These are phyloP conservation scores for Luidia sarsii DNA, from an alignment of 53 echinoderm and acorn worm species.

Conservation along the genomic window DNA sequence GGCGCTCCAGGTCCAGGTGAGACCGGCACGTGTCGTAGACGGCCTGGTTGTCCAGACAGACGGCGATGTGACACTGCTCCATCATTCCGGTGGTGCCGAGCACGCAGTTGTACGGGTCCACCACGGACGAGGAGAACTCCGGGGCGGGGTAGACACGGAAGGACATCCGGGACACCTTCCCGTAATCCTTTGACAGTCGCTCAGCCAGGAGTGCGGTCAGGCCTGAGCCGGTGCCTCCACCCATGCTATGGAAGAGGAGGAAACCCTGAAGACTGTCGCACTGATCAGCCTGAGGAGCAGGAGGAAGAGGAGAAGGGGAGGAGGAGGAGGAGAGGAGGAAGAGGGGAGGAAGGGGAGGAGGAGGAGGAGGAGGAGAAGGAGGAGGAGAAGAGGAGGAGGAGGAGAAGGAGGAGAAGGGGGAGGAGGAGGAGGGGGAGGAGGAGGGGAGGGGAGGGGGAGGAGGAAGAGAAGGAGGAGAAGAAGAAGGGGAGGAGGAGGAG, in stretches of 20 bases:
- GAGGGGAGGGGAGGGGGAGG: too few relatives aligned
- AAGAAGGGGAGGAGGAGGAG: too few relatives aligned
- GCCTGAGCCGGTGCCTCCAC: constrained; percentile 49
- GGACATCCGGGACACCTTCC: constrained; percentile 73
- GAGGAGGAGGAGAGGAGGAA: too few relatives aligned
- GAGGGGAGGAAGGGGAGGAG: too few relatives aligned
- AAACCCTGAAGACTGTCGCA: constrained; percentile 55
- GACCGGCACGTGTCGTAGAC: constrained; percentile 78
- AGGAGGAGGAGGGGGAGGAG: too few relatives aligned
- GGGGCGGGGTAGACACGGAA: constrained; percentile 76
- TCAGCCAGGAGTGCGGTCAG: constrained; percentile 50
- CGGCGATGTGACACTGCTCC: constrained; percentile 75
- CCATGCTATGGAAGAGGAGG: constrained; percentile 52
- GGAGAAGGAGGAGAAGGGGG: too few relatives aligned
- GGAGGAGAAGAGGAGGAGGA: too few relatives aligned
- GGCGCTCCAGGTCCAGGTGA: constrained; percentile 75
- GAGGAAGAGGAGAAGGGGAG: too few relatives aligned
- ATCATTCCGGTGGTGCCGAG: constrained; percentile 72
- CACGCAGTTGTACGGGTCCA: constrained; percentile 72
- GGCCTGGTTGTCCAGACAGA: constrained; percentile 86
- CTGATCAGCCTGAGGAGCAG: constrained; percentile 26
- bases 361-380: too few relatives aligned
- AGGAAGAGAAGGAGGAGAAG: too few relatives aligned
- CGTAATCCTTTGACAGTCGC: constrained; percentile 78
- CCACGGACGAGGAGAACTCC: constrained; percentile 67